Base-by-base conservation (phyloP, 2,888 invertebrate species). In the Eledona agricola region DNA sequence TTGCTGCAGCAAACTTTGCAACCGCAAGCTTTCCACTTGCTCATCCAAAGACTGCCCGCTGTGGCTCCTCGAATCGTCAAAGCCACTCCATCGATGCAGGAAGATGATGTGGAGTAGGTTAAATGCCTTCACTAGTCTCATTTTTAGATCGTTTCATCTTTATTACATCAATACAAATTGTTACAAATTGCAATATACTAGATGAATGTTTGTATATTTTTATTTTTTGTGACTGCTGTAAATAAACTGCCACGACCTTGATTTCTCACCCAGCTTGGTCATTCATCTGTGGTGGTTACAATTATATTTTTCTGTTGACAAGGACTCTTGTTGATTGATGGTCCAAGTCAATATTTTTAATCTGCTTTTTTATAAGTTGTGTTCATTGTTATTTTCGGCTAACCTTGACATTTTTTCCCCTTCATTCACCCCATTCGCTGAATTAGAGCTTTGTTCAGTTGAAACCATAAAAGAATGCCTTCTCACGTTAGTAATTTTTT, bases 1-100 rank as follows among this genome's bases (percentile, higher is more conserved):
- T 83, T 84, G 55, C 83, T 99, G 43, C 94, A 96, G 78, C 94
- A 96, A 78, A 96, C 97, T 19, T 83, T 99, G 77, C 96, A 98
- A 47, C 92, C 95, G 10, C 91, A 92, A 70, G 92, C 96, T 75
- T 98, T 96, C 84, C 88, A 91, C 68, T 81, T 94, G 69, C 82
- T 96, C 13, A 81, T 96, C 58, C 86, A 93, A 76, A 87, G 89
- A 75, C 79, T 93, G 64, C 92, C 93, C 0, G 79, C 84, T 51
- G 86, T 84, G 29, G 76, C 76, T 2, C 76, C 77, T 31, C 69
- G 72, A 42, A 64, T 74, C 20, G 68, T 72, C 60, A 72, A 71
- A 64, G 71, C 70, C 54, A 67, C 67, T 49, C 73, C 72, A 40
- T 62, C 72, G 22, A 72, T 74, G 66, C 75, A 76, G 54, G 77